These are phyloP conservation scores for Patella ulyssiponensis DNA, from an alignment of 2,888 invertebrate genomes.

Conservation along the genomic window DNA sequence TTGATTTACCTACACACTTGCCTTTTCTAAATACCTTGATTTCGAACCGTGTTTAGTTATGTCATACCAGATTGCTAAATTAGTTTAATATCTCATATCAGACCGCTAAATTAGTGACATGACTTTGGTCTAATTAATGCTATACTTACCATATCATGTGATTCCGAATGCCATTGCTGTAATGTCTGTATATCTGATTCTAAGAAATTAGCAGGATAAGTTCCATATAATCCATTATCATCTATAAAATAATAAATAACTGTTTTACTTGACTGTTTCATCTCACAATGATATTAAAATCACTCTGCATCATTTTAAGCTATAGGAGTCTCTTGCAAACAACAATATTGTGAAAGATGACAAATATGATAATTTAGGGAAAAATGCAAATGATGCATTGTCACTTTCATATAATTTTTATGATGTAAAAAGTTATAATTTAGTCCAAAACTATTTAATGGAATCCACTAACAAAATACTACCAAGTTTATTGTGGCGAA, in stretches of 20 bases:
- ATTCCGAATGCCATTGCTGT: conserved; percentile 81
- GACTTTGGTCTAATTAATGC: conserved; percentile 19
- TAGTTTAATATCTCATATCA: neutral
- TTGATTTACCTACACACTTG: neutral
- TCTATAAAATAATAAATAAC: conserved; percentile 42
- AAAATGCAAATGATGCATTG: too few relatives aligned
- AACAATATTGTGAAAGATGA: too few relatives aligned
- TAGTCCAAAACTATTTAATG: too few relatives aligned
- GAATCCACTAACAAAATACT: too few relatives aligned
- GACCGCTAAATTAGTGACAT: neutral
- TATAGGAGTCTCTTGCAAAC: neutral
- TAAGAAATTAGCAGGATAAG: conserved; percentile 84
- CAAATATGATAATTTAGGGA: too few relatives aligned
- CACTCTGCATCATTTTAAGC: neutral
- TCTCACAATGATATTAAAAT: too few relatives aligned
- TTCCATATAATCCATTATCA: conserved; percentile 81
- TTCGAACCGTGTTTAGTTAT: too few relatives aligned
- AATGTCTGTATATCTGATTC: conserved; percentile 88
- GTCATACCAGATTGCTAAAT: too few relatives aligned
- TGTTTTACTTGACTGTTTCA: too few relatives aligned
- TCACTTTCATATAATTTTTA: too few relatives aligned
- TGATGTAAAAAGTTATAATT: too few relatives aligned
- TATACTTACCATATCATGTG: conserved; percentile 65
- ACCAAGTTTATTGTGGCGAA: too few relatives aligned
- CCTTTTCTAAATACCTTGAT: neutral